A percentile compares a stretch with the other conserved stretches of the same genome.
phyloP scores from a whole-genome alignment of 2,888 invertebrate genomes.

The Andrena flavipes region DNA sequence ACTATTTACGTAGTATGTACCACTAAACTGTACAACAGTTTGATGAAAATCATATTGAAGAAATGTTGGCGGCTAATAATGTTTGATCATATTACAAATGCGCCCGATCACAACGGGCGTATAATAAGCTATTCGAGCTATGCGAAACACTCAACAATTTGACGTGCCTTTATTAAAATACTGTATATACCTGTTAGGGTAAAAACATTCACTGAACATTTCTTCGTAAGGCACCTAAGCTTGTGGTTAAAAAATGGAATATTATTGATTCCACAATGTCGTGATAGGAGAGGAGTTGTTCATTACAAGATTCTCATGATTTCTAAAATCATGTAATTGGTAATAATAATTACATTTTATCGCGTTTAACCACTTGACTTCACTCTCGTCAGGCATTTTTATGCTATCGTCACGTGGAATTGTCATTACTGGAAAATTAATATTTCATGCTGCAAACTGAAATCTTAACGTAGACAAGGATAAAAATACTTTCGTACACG shows the following conservation, averaged over 20 bases:
- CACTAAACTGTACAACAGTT: conserved; percentile 18
- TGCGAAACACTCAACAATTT: conserved; percentile 36
- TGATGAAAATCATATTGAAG: conserved; percentile 31
- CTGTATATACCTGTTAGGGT: conserved; percentile 26
- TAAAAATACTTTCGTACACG: conserved; percentile 65
- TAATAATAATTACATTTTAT: conserved; percentile 62
- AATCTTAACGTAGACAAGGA: conserved; percentile 62
- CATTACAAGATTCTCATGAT: conserved; percentile 55
- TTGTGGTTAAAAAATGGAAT: conserved; percentile 44
- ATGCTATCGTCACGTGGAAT: conserved; percentile 11
- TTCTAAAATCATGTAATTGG: conserved; percentile 63
- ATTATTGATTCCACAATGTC: conserved; percentile 28
- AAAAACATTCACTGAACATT: conserved; percentile 46
- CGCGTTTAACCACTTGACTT: conserved; percentile 57
- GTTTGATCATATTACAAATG: conserved; percentile 36
- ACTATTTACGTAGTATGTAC: no score
- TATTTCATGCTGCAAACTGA: conserved; percentile 47
- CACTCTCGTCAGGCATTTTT: conserved; percentile 67
- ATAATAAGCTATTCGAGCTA: conserved; percentile 30
- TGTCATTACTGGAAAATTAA: conserved; percentile 29
- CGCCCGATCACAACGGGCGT: conserved; percentile 25
- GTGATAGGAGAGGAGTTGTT: conserved; percentile 52
- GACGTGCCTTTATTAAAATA: conserved; percentile 42
- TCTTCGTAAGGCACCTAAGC: conserved; percentile 51
- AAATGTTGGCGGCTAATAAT: conserved; percentile 31